phyloP scores from a whole-genome alignment of 2,797 vertebrate species.

The Melanotaenia trifasciata region DNA sequence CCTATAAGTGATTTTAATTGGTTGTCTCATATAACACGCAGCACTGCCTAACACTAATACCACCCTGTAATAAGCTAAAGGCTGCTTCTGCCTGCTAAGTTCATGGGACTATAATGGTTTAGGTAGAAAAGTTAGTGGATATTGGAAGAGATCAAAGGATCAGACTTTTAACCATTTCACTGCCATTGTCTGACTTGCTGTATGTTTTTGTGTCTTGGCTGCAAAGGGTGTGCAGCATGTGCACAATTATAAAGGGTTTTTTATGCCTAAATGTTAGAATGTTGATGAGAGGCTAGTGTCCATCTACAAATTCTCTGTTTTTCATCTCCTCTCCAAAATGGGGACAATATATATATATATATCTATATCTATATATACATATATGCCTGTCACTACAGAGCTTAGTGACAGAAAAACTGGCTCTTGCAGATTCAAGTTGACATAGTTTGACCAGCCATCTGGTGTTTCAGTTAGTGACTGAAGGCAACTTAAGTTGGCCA shows the following conservation, averaged over 20 bases:
- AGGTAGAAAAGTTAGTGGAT: conserved; percentile 70
- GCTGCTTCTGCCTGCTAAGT: conserved; percentile 80
- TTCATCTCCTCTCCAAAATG: conserved; percentile 53
- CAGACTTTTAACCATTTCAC: conserved; percentile 62
- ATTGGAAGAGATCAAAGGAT: conserved; percentile 74
- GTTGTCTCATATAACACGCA: conserved; percentile 82
- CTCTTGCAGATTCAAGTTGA: conserved; percentile 62
- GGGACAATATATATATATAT: conserved; percentile 61
- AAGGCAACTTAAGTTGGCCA: neutral
- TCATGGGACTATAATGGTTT: conserved; percentile 85
- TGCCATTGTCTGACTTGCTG: conserved; percentile 66
- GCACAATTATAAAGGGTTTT: conserved; percentile 54
- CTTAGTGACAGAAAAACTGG: conserved; percentile 62
- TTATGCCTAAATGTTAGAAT: conserved; percentile 13
- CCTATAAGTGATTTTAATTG: conserved; percentile 87
- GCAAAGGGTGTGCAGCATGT: neutral
- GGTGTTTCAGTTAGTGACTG: neutral
- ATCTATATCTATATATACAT: conserved; percentile 56
- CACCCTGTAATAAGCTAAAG: conserved; percentile 73
- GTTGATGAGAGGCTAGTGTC: conserved; percentile 30
- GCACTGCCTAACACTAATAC: conserved; percentile 77
- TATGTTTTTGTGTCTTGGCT: conserved; percentile 61
- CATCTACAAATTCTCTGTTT: conserved; percentile 42
- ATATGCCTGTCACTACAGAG: conserved; percentile 63
- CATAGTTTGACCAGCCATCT: conserved; percentile 43